Evolutionary conservation across 2,113 vertebrate species (phyloP).

Genomic region (Percopsis transmontana): DNA sequence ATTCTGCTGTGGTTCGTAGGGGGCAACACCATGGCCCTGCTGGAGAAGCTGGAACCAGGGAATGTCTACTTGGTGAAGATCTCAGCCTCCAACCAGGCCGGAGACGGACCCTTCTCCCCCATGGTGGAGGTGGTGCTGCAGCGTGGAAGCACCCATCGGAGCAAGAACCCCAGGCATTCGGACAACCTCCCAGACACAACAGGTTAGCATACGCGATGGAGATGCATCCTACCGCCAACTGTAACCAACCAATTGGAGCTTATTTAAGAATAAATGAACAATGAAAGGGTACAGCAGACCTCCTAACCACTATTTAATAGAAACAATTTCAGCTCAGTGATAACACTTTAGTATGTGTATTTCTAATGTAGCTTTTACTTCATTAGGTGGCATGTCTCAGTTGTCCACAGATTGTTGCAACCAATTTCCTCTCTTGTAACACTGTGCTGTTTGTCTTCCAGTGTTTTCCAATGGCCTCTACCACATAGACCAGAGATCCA

Average conservation of each 20-base stretch:
- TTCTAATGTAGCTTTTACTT: too few relatives aligned
- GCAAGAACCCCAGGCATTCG: slow-evolving; percentile 85
- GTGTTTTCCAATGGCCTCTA: slow-evolving; percentile 85
- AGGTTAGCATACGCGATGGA: slow-evolving; percentile 69
- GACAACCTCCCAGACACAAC: slow-evolving; percentile 71
- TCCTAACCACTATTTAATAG: too few relatives aligned
- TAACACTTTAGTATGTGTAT: too few relatives aligned
- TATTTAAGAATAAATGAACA: too few relatives aligned
- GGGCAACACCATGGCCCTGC: slow-evolving; percentile 91
- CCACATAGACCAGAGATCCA: slow-evolving; percentile 89
- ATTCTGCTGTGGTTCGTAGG: slow-evolving; percentile 70
- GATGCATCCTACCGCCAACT: too few relatives aligned
- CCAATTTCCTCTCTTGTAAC: slow-evolving; percentile 2
- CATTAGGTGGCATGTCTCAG: too few relatives aligned
- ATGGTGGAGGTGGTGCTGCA: slow-evolving; percentile 83
- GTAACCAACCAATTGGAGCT: too few relatives aligned
- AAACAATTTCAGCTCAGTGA: too few relatives aligned
- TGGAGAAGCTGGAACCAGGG: slow-evolving; percentile 90
- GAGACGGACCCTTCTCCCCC: slow-evolving; percentile 92
- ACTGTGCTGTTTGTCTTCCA: slow-evolving; percentile 55
- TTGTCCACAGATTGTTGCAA: neutral
- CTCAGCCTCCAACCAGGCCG: slow-evolving; percentile 90
- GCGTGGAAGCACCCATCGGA: slow-evolving; percentile 78
- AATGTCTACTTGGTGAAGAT: slow-evolving; percentile 92
- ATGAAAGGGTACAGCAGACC: too few relatives aligned